Base-by-base conservation (phyloP, 2,113 vertebrate genomes). In the Stomatorhinus ivindoensis region DNA sequence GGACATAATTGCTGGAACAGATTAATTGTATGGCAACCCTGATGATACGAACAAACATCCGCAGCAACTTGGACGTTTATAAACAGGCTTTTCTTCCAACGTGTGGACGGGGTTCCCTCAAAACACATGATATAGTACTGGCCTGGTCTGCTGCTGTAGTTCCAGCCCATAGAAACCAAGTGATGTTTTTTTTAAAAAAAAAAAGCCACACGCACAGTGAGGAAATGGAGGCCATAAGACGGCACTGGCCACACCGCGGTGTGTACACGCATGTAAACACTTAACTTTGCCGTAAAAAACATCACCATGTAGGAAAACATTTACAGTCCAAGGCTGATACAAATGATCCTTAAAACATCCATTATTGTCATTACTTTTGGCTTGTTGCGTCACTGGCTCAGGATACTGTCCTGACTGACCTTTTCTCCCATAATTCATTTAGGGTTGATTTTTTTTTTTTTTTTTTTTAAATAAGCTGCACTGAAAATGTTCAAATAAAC, bases 241-340 rank as follows among this genome's bases (percentile, higher is more conserved):
- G 1, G 1, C n/a, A 9, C 2, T 27, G 2, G 8, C 3, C 86
- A 55, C 24, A n/a, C 82, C 44, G 6, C 11, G 47, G 39, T 84
- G 39, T 84, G 39, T 21, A 55, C 91, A 91, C 35, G 85, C 87
- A 90, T 80, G 90, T 17, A 31, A 85, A 31, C 48, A 51, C 82
- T 92, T 88, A 92, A 86, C 84, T 31, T 51, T 42, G 80, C 53
- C 53, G 92, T 94, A 92, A 89, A 91, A 91, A 94, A 93, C 80
- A 83, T 87, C 88, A 92, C 89, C 80, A 76, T 84, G 87, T 93
- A 94, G 46, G 48, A 93, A 94, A 92, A 92, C 21, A 92, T 61
- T 58, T 90, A 93, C 86, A 89, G 90, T 87, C 90, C 39, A 86
- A 90, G 46, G 88, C 90, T 90, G 51, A 83, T 31, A 53, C 31